A percentile compares a stretch with the other conserved stretches of the same genome.
phyloP scores from a whole-genome alignment of 1,140 invertebrate species.

The Pseudoatta argentina region DNA sequence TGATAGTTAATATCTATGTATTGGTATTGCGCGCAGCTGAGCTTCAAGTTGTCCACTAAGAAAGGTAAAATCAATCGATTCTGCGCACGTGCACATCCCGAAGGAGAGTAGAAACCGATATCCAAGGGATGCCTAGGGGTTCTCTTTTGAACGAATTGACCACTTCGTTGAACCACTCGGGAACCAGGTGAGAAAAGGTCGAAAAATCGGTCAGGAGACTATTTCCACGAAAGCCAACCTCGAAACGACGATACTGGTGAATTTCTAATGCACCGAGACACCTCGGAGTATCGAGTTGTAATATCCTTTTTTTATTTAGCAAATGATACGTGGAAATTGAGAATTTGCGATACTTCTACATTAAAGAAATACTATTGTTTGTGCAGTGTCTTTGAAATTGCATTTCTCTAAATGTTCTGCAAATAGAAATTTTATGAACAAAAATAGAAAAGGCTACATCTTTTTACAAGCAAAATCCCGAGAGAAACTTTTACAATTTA shows the following conservation, averaged over 20 bases:
- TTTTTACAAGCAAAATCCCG: not conserved
- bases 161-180: conserved; percentile 43
- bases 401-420: not conserved
- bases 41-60: conserved; percentile 22
- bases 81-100: conserved; percentile 39
- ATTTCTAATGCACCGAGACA: conserved; percentile 16
- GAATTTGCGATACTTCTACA: not conserved
- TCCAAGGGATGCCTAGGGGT: conserved; percentile 45
- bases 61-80: conserved; percentile 70
- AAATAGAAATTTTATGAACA: not conserved
- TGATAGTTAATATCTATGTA: conserved; percentile 63
- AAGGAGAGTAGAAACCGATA: conserved; percentile 51
- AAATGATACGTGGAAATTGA: conserved; percentile 3
- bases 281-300: not conserved
- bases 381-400: not conserved
- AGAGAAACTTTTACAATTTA: not conserved
- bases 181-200: conserved; percentile 57
- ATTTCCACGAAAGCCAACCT: not conserved
- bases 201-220: not conserved
- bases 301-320: conserved; percentile 32
- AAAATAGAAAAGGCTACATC: not conserved
- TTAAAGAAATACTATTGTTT: conserved; percentile 20
- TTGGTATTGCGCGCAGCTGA: conserved; percentile 42
- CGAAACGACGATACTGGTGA: conserved; percentile 10
- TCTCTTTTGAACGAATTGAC: conserved; percentile 68